Evolutionary conservation across 2,888 invertebrate genomes (phyloP), one percentile per base, ranked within the genome.

Genomic region (Linnaemya vulpina): DNA sequence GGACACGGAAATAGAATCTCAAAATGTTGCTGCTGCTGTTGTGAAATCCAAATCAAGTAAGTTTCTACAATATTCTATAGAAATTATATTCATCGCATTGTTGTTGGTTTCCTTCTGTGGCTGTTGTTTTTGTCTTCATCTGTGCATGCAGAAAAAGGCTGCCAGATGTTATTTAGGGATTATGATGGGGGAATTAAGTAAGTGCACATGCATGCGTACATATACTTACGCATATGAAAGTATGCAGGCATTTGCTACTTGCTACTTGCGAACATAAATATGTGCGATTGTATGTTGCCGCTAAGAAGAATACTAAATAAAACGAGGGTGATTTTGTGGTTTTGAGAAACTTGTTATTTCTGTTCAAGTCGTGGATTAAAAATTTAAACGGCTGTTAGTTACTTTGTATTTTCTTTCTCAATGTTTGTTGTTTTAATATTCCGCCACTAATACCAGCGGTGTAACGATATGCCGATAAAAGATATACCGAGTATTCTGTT

Each of bases 1-100:
- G 91, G 92, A 92, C 73, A 90, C 92, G 90, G 91, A 92, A 67
- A 87, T 87, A 87, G 89, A 87, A 35, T 73, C 87, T 55, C 84
- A 77, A 58, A 83, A 82, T 75, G 51, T 35, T 43, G 58, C 65
- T 30, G 76, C 65, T 71, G 76, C 43, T 58, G 82, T 79, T 65
- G 85, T 38, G n/a, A 90, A 90, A 89, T 88, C 87, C 84, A 90
- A 90, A 88, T 87, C 88, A 89, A 90, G 87, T 87, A 87, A 87
- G 85, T 73, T 82, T 46, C 43, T 49, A 55, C 9, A 40, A 49
- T 25, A n/a, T 73, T 79, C 55, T 35, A 63, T 22, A 9, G 30
- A 20, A 20, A 40, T 40, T 40, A 40, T 11, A 40, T 8, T 1
- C 38, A 40, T 55, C 4, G 11, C 11, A 11, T 8, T 25, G 4